Evolutionary conservation across 1,140 invertebrate species (phyloP).

Genomic region (Heliothis virescens): DNA sequence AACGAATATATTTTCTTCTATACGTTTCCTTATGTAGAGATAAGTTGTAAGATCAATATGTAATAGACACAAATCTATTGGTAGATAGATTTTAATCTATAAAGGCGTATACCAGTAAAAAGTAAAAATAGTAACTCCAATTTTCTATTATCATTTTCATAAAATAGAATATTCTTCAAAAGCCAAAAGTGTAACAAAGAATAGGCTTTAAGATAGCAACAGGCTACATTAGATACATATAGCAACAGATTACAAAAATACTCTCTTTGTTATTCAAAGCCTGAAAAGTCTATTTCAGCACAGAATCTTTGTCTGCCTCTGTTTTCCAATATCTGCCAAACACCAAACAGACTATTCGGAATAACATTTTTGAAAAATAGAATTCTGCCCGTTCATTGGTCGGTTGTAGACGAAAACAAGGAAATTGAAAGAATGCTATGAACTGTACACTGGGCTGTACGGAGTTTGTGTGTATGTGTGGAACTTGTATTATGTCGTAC

Average conservation of each 20-base stretch:
- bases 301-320: conserved; percentile 1
- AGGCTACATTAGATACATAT: background rate
- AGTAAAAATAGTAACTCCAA: too few relatives aligned
- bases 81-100: too few relatives aligned
- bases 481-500: background rate
- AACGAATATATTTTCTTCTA: too few relatives aligned
- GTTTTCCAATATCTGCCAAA: conserved; percentile 1
- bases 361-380: conserved; percentile 33
- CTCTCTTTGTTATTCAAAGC: conserved; percentile 11
- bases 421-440: conserved; percentile 29
- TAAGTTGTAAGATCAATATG: too few relatives aligned
- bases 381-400: background rate
- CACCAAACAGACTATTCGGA: conserved; percentile 32
- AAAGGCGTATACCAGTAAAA: too few relatives aligned
- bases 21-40: too few relatives aligned
- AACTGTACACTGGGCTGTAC: background rate
- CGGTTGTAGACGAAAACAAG: background rate
- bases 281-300: conserved; percentile 26
- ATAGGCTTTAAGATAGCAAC: background rate
- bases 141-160: too few relatives aligned
- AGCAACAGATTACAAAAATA: conserved; percentile 12
- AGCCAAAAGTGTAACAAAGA: background rate
- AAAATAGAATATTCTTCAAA: background rate
- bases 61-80: too few relatives aligned
- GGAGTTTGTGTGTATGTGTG: background rate